Conservation (phyloP, 2,888 invertebrate genomes). For the Tetranychus piercei region DNA sequence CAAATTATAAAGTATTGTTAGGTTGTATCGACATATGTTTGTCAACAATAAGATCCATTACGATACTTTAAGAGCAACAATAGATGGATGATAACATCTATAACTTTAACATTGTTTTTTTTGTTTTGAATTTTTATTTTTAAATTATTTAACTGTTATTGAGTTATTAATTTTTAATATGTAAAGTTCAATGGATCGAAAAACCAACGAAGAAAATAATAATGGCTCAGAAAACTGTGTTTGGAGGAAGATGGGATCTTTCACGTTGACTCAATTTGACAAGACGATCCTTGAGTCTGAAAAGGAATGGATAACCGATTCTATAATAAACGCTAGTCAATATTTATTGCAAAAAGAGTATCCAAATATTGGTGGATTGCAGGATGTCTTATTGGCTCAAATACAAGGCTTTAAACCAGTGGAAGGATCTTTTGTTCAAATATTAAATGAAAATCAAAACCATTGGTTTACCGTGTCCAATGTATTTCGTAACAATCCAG, state of each 20-base stretch:
- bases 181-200: no score
- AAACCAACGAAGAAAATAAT: no score
- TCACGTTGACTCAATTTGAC: slow-evolving; percentile 28
- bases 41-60: no score
- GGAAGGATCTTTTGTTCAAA: slow-evolving; percentile 5
- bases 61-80: no score
- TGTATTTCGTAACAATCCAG: not conserved
- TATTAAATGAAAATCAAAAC: slow-evolving; percentile 5
- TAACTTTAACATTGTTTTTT: no score
- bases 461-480: slow-evolving; percentile 14
- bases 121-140: no score
- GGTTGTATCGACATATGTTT: no score
- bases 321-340: slow-evolving; percentile 33
- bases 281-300: slow-evolving; percentile 33
- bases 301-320: slow-evolving; percentile 32
- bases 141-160: no score
- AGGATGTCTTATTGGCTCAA: slow-evolving; percentile 10
- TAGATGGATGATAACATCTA: no score
- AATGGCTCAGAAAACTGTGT: not conserved
- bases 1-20: no score
- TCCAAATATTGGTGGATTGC: not conserved
- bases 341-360: slow-evolving; percentile 28
- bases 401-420: not conserved
- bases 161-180: no score
- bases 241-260: slow-evolving; percentile 10